Evolutionary conservation across 2,888 invertebrate species (phyloP).

Genomic region (Lamellibrachia columna): DNA sequence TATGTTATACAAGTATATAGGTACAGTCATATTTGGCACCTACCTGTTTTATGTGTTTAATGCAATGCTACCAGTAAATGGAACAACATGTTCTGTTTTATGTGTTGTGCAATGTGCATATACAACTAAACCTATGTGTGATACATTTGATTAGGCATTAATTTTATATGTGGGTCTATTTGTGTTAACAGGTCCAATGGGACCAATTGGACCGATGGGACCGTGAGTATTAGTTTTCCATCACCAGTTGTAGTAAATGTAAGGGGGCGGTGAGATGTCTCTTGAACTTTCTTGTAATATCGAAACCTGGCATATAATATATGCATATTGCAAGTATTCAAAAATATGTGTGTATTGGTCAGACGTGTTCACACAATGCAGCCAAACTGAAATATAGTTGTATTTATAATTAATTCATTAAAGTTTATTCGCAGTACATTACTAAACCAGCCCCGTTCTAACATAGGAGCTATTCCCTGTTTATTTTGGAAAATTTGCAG

Average conservation of each 20-base stretch:
- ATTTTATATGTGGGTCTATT: not conserved
- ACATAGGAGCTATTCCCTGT: not conserved
- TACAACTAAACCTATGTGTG: not conserved
- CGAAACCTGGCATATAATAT: not conserved
- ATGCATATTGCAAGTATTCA: not conserved
- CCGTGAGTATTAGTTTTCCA: slow-evolving; percentile 31
- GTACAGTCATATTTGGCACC: too few species aligned
- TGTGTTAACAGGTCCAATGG: slow-evolving; percentile 37
- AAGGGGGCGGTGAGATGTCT: not conserved
- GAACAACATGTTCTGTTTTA: not conserved
- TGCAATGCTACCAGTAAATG: slow-evolving; percentile 17
- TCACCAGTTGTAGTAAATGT: not conserved
- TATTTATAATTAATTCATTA: not conserved
- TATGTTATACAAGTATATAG: too few species aligned
- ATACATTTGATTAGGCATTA: not conserved
- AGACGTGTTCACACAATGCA: not conserved
- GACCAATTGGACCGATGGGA: slow-evolving; percentile 37
- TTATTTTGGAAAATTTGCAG: not conserved
- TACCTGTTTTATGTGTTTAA: not conserved
- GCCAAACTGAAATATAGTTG: not conserved
- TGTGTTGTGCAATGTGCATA: not conserved
- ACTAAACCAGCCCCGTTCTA: too few species aligned
- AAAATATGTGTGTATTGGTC: not conserved
- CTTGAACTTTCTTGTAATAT: not conserved
- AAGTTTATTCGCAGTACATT: too few species aligned